phyloP scores from a whole-genome alignment of 2,888 invertebrate species.

The Ophion ventricosus region DNA sequence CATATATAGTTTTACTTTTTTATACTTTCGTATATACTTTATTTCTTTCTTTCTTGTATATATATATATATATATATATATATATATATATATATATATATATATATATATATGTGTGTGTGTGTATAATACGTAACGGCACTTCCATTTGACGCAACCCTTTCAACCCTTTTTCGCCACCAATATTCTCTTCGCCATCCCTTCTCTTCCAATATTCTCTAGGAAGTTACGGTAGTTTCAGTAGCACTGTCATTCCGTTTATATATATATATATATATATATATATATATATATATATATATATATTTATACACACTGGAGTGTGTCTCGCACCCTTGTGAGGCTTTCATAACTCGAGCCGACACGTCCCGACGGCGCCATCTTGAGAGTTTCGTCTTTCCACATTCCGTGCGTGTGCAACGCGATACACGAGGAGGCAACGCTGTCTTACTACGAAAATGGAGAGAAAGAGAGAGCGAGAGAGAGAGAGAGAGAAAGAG shows the following conservation, averaged over 20 bases:
- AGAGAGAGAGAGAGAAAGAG: background rate
- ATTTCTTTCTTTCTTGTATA: too few relatives aligned
- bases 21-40: too few relatives aligned
- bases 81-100: too few relatives aligned
- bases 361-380: slow-evolving; percentile 75
- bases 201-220: background rate
- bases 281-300: background rate
- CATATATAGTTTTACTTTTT: too few relatives aligned
- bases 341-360: slow-evolving; percentile 75
- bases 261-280: too few relatives aligned
- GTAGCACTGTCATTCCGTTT: background rate
- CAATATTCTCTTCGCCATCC: background rate
- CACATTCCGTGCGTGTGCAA: slow-evolving; percentile 56
- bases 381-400: slow-evolving; percentile 71
- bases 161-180: background rate
- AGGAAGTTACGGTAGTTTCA: background rate
- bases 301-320: background rate
- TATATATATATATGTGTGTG: too few relatives aligned
- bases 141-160: background rate
- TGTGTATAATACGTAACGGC: background rate
- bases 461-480: slow-evolving; percentile 5
- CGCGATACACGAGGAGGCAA: slow-evolving; percentile 17
- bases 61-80: too few relatives aligned
- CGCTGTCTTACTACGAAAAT: background rate
- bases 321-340: slow-evolving; percentile 64